Conservation (phyloP, 1,140 invertebrate genomes). For the Drosophila malerkotliana region DNA sequence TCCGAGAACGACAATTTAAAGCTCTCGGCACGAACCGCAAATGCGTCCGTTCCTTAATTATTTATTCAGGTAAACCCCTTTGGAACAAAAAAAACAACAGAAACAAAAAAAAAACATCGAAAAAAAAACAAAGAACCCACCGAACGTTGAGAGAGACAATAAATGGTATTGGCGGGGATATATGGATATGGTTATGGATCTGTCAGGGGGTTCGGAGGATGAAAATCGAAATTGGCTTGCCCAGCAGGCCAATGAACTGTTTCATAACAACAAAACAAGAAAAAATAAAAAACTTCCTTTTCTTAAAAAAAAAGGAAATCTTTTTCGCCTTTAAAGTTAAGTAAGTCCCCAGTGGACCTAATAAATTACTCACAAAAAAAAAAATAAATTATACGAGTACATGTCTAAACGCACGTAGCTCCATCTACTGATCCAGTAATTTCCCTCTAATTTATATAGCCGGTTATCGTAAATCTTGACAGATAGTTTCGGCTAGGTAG, state of each 20-base stretch:
- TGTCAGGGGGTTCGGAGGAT: not conserved
- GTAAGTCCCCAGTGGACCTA: conserved; percentile 13
- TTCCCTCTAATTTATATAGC: conserved; percentile 1
- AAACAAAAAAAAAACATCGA: not conserved
- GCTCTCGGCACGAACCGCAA: conserved; percentile 63
- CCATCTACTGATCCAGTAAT: conserved; percentile 3
- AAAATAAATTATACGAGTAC: conserved; percentile 4
- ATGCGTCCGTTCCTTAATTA: conserved; percentile 51
- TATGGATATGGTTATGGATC: conserved; percentile 1
- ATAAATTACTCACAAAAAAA: not conserved
- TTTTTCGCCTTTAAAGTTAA: not conserved
- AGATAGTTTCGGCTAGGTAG: conserved; percentile 10
- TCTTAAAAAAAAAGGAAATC: conserved; percentile 3
- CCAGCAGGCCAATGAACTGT: conserved; percentile 20
- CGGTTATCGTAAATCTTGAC: conserved; percentile 36
- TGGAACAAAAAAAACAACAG: conserved; percentile 16
- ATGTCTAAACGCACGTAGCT: conserved; percentile 15
- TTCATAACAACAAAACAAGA: no score
- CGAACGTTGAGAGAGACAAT: conserved; percentile 14
- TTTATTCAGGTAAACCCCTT: conserved; percentile 70
- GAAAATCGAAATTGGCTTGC: not conserved
- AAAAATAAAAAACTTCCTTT: no score
- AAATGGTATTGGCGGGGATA: conserved; percentile 5
- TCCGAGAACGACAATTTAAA: conserved; percentile 61
- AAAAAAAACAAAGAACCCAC: conserved; percentile 37